Evolutionary conservation across 2,797 vertebrate genomes (phyloP), one percentile per base, ranked within the genome.

Genomic region (Heteromormyrus szaboi): DNA sequence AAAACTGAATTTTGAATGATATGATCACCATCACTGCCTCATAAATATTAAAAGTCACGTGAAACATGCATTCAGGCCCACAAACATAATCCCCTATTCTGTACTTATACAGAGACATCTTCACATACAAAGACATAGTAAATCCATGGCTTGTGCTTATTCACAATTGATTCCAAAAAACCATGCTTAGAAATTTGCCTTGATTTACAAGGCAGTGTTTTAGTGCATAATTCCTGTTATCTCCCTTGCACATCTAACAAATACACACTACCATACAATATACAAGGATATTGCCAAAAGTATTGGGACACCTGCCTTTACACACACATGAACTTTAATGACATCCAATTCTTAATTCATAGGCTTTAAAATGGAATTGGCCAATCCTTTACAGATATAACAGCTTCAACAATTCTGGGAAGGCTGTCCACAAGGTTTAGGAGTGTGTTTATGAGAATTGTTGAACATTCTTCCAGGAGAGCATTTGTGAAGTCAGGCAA

Each of bases 61-160:
- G 2, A 19, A 50, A 25, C 84, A 87, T 48, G 7, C 22, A 86
- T 12, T 14, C 85, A 72, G 56, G 79, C 51, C 68, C 53, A 89
- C 44, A 89, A 76, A 76, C 11, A 76, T 33, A 76, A 41, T 33
- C 68, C 14, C 29, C 17, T 37, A 37, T 72, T 72, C 29, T 4
- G 3, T 72, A 88, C 53, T 79, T 44, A 90, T 37, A 87, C 86
- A 79, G 4, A 88, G 65, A 44, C 59, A 62, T 62, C n/a, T 2
- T 62, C n/a, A 62, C 56, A 62, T 25, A 56, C 19, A n/a, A 56
- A 56, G 54, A n/a, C 54, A 56, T 6, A 7, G 19, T 6, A n/a
- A 56, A 56, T 19, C 19, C 17, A 59, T 59, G 7, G 56, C n/a
- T n/a, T 59, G n/a, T n/a, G 14, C 14, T 59, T 59, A 2, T 54